Evolutionary conservation across 2,888 invertebrate species (phyloP), one percentile per base, ranked within the genome.

Genomic region (Eumacrocentrus americanus): DNA sequence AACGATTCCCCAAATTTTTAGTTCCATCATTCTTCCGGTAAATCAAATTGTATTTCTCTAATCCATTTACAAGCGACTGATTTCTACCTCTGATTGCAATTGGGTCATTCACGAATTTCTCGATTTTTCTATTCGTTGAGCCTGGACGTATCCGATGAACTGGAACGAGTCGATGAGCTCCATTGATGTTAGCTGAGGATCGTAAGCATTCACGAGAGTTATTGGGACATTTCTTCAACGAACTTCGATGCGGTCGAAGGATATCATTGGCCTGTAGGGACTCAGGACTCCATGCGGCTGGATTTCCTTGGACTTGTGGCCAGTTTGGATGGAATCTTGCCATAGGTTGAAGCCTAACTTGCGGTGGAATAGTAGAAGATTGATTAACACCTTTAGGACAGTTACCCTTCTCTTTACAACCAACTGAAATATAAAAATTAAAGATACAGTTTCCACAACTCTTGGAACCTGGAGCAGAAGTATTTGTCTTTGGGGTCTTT

Each of bases 401-500:
- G 9, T 54, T 54, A 11, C 42, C 52, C 12, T 62, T 65, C n/a
- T 61, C 60, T 44, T 66, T 66, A 23, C 66, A 65, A 23, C 66
- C 66, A 12, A 64, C 56, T 3, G 61, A 64, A 20, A 70, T 63
- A 50, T 67, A 72, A 37, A 71, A 69, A 52, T 72, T 71, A 53
- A 68, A 71, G 29, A 67, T 66, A 23, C 70, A 70, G 11, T 65
- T 70, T 14, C 53, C 64, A 54, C 70, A 69, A 9, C 38, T 52
- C 44, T 52, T 65, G 7, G 23, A 20, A 12, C 12, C 38, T n/a
- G 20, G 6, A 16, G 12, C 25, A 16, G 54, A 40, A 6, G 11
- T 22, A 4, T 23, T 29, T 9, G 25, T 14, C 0, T 5, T n/a
- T n/a, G n/a, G n/a, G n/a, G n/a, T n/a, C n/a, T n/a, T n/a, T n/a